These are phyloP conservation scores for Channallabes apus DNA, from an alignment of 2,797 vertebrate species.

Conservation along the genomic window DNA sequence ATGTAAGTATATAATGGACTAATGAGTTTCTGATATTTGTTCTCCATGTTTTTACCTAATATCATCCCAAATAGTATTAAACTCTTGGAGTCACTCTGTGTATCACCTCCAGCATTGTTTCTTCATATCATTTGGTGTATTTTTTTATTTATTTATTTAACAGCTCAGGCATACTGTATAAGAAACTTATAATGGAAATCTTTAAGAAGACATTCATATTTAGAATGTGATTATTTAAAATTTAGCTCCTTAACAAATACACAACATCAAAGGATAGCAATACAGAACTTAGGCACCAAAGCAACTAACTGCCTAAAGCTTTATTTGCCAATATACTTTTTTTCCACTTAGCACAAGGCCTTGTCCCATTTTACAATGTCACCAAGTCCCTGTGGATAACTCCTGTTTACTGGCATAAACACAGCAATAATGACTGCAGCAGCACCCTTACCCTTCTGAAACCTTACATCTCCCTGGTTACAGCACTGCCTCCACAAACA, in stretches of 20 bases:
- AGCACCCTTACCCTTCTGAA: slow-evolving; percentile 35
- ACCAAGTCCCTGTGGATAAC: slow-evolving; percentile 52
- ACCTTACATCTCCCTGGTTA: slow-evolving; percentile 40
- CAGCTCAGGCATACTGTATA: too few species aligned
- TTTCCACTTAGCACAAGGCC: slow-evolving; percentile 50
- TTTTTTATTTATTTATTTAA: neutral
- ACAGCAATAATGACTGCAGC: slow-evolving; percentile 54
- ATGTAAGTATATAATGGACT: neutral
- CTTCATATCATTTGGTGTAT: neutral
- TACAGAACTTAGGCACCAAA: slow-evolving; percentile 47
- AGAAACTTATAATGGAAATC: neutral
- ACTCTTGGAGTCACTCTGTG: neutral
- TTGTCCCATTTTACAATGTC: slow-evolving; percentile 62
- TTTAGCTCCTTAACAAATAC: neutral
- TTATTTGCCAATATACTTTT: slow-evolving; percentile 42
- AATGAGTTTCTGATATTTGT: neutral
- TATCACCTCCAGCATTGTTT: neutral
- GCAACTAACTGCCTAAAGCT: slow-evolving; percentile 33
- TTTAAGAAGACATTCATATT: neutral
- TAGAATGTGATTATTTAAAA: neutral
- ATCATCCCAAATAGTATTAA: neutral
- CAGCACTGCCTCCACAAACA: slow-evolving; percentile 8
- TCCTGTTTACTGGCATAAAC: slow-evolving; percentile 63
- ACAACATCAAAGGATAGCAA: slow-evolving; percentile 17
- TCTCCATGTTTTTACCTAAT: neutral